A percentile compares a stretch with the other conserved stretches of the same genome.
phyloP scores from a whole-genome alignment of 2,113 vertebrate species.

The Orientallactaga bullata region DNA sequence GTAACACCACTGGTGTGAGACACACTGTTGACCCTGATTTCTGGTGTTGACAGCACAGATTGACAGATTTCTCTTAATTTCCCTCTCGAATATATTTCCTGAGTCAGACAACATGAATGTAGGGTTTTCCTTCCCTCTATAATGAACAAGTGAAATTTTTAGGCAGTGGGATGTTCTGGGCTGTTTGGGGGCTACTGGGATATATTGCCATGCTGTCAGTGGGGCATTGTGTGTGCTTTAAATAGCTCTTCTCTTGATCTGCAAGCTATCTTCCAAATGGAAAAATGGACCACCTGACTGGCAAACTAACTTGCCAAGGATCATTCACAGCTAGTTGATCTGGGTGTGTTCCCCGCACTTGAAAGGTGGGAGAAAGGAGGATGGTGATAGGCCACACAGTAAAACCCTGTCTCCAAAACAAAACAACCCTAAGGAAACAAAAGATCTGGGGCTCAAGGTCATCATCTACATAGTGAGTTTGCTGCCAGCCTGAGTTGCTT shows the following conservation, averaged over 20 bases:
- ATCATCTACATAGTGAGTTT: not conserved
- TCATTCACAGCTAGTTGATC: not conserved
- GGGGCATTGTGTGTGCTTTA: conserved; percentile 3
- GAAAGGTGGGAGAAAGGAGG: not conserved
- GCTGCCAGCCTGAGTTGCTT: not conserved
- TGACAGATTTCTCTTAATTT: conserved; percentile 34
- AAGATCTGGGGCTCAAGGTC: not conserved
- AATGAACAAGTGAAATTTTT: not conserved
- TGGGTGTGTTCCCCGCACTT: not conserved
- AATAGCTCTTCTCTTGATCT: not conserved
- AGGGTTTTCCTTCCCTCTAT: not conserved
- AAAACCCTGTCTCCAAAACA: not conserved
- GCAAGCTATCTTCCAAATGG: not conserved
- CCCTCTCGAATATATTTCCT: not conserved
- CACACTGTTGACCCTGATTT: not conserved
- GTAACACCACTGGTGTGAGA: not conserved
- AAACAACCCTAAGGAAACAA: not conserved
- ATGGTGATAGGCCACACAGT: not conserved
- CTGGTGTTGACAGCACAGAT: not conserved
- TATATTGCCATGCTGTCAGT: not conserved
- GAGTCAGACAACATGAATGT: not conserved
- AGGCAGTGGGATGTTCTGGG: not conserved
- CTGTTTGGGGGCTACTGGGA: not conserved
- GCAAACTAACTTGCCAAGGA: not conserved
- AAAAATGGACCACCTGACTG: not conserved